These are phyloP conservation scores for Balaeniceps rex DNA, from an alignment of 2,113 vertebrate genomes.

Conservation along the genomic window DNA sequence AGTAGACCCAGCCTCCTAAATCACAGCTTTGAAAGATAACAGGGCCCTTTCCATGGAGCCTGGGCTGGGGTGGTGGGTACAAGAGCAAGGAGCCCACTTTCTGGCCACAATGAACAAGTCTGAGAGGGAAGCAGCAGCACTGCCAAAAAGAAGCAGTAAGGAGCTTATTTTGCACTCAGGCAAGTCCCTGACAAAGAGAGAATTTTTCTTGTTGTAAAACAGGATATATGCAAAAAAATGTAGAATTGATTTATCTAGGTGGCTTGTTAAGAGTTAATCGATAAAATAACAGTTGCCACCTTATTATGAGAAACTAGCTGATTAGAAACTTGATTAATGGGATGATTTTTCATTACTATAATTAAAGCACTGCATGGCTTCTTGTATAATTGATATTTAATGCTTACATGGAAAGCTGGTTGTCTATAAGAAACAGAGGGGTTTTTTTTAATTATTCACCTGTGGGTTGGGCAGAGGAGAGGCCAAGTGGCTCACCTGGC, in stretches of 20 bases:
- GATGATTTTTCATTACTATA: constrained; percentile 54
- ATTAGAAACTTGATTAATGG: constrained; percentile 75
- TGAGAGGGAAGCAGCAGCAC: not conserved
- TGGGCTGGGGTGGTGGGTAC: not conserved
- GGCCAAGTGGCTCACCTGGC: not conserved
- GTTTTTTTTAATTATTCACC: not conserved
- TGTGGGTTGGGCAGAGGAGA: not conserved
- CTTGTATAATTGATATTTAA: constrained; percentile 55
- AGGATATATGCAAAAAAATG: not conserved
- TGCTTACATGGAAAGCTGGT: constrained; percentile 16
- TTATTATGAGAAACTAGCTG: constrained; percentile 56
- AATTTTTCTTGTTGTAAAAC: not conserved
- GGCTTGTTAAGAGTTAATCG: constrained; percentile 66
- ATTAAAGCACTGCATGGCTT: constrained; percentile 67
- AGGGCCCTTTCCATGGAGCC: not conserved
- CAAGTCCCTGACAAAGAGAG: not conserved
- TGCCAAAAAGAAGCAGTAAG: not conserved
- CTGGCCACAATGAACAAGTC: not conserved
- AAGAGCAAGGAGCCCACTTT: not conserved
- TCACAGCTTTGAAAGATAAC: not conserved
- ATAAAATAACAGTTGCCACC: constrained; percentile 62
- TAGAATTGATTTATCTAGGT: constrained; percentile 9
- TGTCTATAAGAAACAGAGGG: not conserved
- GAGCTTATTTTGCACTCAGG: not conserved
- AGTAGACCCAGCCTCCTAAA: not conserved